Conservation (phyloP, 2,888 invertebrate species). For the Caenorhabditis macrosperma region DNA sequence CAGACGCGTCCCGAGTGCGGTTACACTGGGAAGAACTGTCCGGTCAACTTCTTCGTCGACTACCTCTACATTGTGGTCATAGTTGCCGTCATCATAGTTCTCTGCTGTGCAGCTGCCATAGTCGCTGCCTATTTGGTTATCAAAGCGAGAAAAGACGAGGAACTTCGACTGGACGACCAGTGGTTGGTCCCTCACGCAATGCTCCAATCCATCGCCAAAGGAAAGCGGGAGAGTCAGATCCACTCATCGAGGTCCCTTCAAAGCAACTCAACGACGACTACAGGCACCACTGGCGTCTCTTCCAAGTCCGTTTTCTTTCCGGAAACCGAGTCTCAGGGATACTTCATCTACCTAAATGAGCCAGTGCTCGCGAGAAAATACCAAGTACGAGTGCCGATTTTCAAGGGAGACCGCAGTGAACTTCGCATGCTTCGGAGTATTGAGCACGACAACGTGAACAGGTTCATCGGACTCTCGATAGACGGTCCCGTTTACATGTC, state of each 20-base stretch:
- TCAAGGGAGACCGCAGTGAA: slow-evolving; percentile 50
- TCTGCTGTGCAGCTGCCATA: slow-evolving; percentile 51
- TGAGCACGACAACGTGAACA: slow-evolving; percentile 77
- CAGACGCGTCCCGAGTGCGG: slow-evolving; percentile 61
- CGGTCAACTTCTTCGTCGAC: slow-evolving; percentile 60
- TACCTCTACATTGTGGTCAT: slow-evolving; percentile 67
- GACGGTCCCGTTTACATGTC: slow-evolving; percentile 73
- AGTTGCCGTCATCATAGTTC: slow-evolving; percentile 55
- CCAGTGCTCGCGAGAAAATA: slow-evolving; percentile 60
- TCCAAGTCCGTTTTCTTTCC: slow-evolving; percentile 25
- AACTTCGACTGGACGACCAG: slow-evolving; percentile 42
- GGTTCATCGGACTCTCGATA: slow-evolving; percentile 74
- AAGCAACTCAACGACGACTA: slow-evolving; percentile 61
- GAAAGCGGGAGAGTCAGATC: slow-evolving; percentile 41
- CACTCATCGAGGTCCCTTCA: slow-evolving; percentile 64
- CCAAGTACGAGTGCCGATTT: slow-evolving; percentile 47
- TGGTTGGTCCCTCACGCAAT: slow-evolving; percentile 47
- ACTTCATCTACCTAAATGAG: slow-evolving; percentile 55
- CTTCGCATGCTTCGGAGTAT: slow-evolving; percentile 69
- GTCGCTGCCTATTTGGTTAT: slow-evolving; percentile 55
- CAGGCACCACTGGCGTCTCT: slow-evolving; percentile 56
- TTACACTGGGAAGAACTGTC: slow-evolving; percentile 57
- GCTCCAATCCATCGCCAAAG: slow-evolving; percentile 44
- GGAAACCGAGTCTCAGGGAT: slow-evolving; percentile 59
- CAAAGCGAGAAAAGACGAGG: slow-evolving; percentile 45